Percentiles rank a stretch among this genome's conserved stretches.
These are phyloP conservation scores for Coluber constrictor DNA, from an alignment of 2,797 vertebrate species.

Conservation along the genomic window DNA sequence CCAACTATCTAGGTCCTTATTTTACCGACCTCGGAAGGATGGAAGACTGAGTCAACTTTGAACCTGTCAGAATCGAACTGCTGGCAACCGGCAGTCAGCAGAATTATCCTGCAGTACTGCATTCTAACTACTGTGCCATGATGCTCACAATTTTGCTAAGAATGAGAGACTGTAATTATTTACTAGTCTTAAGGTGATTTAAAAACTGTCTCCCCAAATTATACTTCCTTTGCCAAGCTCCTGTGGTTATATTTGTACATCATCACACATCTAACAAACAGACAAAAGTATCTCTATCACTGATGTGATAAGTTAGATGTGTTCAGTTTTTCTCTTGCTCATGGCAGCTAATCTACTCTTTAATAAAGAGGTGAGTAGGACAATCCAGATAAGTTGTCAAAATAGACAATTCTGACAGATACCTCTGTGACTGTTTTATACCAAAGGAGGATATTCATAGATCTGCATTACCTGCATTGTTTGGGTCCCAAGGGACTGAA, in stretches of 20 bases:
- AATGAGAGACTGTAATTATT: background rate
- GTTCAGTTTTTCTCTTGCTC: background rate
- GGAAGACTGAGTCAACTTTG: background rate
- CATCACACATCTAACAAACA: background rate
- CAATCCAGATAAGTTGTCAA: constrained; percentile 7
- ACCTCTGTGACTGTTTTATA: background rate
- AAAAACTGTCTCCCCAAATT: background rate
- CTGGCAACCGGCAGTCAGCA: background rate
- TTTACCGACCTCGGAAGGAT: background rate
- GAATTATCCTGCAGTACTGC: background rate
- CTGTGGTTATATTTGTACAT: background rate
- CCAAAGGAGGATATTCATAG: background rate
- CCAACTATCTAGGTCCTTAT: background rate
- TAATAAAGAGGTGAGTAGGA: background rate
- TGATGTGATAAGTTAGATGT: background rate
- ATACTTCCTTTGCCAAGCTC: background rate
- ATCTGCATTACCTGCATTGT: background rate
- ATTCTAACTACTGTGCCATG: background rate
- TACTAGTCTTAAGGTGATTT: background rate
- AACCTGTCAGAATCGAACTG: background rate
- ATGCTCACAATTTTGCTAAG: background rate
- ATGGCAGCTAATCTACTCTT: background rate
- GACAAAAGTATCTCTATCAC: background rate
- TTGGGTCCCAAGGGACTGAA: background rate
- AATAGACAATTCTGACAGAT: background rate